Conservation (phyloP, 2,888 invertebrate species). For the Acrobasis suavella region DNA sequence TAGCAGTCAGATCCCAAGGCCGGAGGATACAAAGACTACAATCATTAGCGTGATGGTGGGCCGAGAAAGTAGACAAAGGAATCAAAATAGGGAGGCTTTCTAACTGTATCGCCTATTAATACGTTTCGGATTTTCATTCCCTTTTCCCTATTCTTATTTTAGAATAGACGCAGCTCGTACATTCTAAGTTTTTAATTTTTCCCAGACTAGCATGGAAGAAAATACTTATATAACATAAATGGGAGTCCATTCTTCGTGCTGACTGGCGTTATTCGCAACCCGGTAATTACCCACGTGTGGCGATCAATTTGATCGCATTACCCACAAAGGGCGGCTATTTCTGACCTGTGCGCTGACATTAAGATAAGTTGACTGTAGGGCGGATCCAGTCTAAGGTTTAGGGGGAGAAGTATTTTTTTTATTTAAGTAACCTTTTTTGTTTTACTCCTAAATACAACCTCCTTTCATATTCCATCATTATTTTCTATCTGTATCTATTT, state of each 20-base stretch:
- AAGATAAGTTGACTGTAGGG: not conserved
- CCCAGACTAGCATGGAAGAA: no score
- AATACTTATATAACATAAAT: not conserved
- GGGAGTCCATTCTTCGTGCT: not conserved
- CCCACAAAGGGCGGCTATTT: not conserved
- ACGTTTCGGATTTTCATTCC: not conserved
- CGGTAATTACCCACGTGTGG: conserved; percentile 1
- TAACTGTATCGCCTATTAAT: not conserved
- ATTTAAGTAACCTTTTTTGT: no score
- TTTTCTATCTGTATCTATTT: no score
- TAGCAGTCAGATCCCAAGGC: not conserved
- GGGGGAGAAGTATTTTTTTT: no score
- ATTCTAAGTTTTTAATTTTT: not conserved
- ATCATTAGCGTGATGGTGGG: not conserved
- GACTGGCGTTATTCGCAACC: conserved; percentile 7
- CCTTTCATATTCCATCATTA: no score
- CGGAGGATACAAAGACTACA: rapidly evolving
- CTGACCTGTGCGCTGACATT: conserved; percentile 10
- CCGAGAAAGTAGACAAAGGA: not conserved
- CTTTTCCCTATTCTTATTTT: no score
- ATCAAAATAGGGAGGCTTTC: not conserved
- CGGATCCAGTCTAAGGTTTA: no score
- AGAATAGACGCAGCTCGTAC: not conserved
- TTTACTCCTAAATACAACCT: no score
- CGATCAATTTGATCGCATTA: conserved; percentile 9